These are phyloP conservation scores for Yponomeuta evonymella DNA, from an alignment of 2,888 invertebrate genomes.

Conservation along the genomic window DNA sequence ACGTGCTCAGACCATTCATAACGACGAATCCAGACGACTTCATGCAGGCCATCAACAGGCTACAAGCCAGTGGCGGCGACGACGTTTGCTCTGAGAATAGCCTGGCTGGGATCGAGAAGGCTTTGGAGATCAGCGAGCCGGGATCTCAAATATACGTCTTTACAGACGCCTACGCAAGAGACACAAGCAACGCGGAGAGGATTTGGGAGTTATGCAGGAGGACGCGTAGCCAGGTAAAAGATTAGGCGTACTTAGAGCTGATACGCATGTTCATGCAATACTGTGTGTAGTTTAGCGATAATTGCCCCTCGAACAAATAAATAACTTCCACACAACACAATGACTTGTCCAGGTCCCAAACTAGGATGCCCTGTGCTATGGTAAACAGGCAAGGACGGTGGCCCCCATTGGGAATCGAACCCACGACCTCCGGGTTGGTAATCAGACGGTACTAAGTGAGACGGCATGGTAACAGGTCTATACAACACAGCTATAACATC, in stretches of 20 bases:
- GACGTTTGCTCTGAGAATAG: constrained; percentile 46
- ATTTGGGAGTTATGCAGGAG: constrained; percentile 38
- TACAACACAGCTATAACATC: too few species aligned
- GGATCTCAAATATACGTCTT: constrained; percentile 50
- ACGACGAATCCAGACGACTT: constrained; percentile 37
- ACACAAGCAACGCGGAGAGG: constrained; percentile 28
- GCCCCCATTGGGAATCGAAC: too few species aligned
- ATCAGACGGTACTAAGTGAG: too few species aligned
- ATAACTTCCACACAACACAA: too few species aligned
- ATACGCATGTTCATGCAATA: too few species aligned
- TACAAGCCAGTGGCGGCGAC: constrained; percentile 29
- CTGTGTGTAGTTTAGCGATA: too few species aligned
- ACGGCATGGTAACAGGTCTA: too few species aligned
- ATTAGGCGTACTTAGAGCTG: neutral
- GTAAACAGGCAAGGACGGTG: too few species aligned
- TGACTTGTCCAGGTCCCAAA: too few species aligned
- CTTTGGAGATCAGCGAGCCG: constrained; percentile 36
- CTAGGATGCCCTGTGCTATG: too few species aligned
- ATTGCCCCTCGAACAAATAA: too few species aligned
- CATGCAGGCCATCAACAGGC: constrained; percentile 28
- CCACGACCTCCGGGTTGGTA: too few species aligned
- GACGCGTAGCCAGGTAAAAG: constrained; percentile 41
- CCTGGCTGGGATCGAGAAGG: constrained; percentile 46
- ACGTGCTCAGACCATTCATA: constrained; percentile 23
- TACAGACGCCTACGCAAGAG: constrained; percentile 55